A percentile compares a stretch with the other conserved stretches of the same genome.
These are phyloP conservation scores for Dicyrtomina minuta DNA, from an alignment of 2,888 invertebrate genomes.

Conservation along the genomic window DNA sequence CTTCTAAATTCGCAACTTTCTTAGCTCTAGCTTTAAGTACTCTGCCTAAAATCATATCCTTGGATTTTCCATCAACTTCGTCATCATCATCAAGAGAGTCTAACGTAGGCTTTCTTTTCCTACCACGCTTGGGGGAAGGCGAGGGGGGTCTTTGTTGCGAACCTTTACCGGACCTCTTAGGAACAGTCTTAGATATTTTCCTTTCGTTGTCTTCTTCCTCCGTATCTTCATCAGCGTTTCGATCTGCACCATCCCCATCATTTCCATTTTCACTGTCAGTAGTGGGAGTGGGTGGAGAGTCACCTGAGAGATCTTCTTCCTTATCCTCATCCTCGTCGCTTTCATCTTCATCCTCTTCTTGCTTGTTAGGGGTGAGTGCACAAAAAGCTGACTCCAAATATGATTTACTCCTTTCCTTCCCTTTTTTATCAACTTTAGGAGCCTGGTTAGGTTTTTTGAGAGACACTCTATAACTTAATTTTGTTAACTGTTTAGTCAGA, in stretches of 20 bases:
- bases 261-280: slow-evolving; percentile 41
- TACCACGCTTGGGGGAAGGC: slow-evolving; percentile 38
- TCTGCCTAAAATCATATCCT: slow-evolving; percentile 53
- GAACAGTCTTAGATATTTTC: slow-evolving; percentile 15
- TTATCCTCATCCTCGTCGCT: slow-evolving; percentile 60
- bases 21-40: slow-evolving; percentile 51
- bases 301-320: slow-evolving; percentile 57
- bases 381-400: slow-evolving; percentile 47
- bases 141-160: slow-evolving; percentile 17
- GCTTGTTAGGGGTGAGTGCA: slow-evolving; percentile 57
- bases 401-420: background rate
- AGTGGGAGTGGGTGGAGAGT: slow-evolving; percentile 43
- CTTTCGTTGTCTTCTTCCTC: slow-evolving; percentile 26
- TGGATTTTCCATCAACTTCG: slow-evolving; percentile 52
- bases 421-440: slow-evolving; percentile 1
- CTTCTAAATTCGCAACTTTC: slow-evolving; percentile 51
- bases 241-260: slow-evolving; percentile 37
- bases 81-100: slow-evolving; percentile 49
- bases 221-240: slow-evolving; percentile 33
- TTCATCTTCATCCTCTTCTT: slow-evolving; percentile 61
- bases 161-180: slow-evolving; percentile 13
- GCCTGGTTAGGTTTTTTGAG: slow-evolving; percentile 3
- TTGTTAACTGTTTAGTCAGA: slow-evolving; percentile 12
- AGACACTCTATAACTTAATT: background rate
- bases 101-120: slow-evolving; percentile 48